Conservation (phyloP, 30 jellyfish, hydroid and myxozoan genomes). For the Euphysa ruthae region DNA sequence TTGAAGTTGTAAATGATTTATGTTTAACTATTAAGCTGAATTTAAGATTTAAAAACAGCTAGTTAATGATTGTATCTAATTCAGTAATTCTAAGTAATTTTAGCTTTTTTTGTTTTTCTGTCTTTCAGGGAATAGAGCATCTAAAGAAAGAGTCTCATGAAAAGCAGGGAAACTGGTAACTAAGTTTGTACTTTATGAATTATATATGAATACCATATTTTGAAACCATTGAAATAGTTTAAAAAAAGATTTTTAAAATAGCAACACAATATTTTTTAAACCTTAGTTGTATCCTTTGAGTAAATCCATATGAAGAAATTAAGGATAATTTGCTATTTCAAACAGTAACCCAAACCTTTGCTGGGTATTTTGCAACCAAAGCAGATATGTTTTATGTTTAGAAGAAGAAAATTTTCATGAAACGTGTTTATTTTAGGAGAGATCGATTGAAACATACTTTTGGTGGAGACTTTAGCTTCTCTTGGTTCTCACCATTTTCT, state of each 20-base stretch:
- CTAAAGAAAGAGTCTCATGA: slow-evolving; percentile 63
- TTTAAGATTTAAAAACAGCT: too few species aligned
- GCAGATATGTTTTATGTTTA: too few species aligned
- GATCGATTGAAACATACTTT: slow-evolving; percentile 68
- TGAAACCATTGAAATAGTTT: too few species aligned
- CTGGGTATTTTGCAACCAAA: too few species aligned
- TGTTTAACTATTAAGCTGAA: too few species aligned
- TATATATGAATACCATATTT: not conserved
- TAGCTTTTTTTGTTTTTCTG: not conserved
- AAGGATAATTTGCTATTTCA: not conserved
- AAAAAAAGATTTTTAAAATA: not conserved
- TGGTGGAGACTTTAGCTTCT: slow-evolving; percentile 68
- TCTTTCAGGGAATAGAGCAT: slow-evolving; percentile 73
- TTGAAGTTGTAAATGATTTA: too few species aligned
- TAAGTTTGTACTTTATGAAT: not conserved
- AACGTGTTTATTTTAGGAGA: slow-evolving; percentile 60
- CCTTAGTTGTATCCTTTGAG: too few species aligned
- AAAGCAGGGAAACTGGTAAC: slow-evolving; percentile 79
- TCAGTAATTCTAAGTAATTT: not conserved
- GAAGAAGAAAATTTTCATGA: not conserved
- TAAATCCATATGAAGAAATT: not conserved
- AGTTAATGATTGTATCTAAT: too few species aligned
- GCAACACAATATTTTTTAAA: not conserved
- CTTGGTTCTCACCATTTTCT: slow-evolving; percentile 88
- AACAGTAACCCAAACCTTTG: too few species aligned